These are phyloP conservation scores for Sinocyclocheilus anshuiensis DNA, from an alignment of 2,113 vertebrate species.

Conservation along the genomic window DNA sequence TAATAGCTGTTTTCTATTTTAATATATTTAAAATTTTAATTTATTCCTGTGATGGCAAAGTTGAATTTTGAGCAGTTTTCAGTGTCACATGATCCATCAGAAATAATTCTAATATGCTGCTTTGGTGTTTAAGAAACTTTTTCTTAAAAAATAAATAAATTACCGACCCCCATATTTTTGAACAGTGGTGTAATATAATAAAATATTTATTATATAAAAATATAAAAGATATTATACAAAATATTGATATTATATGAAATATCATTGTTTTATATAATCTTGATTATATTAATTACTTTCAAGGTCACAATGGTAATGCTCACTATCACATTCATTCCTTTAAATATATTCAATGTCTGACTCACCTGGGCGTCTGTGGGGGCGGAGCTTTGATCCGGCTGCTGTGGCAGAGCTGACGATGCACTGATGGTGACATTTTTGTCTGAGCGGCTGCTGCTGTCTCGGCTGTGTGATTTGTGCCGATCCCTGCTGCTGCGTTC, in stretches of 20 bases:
- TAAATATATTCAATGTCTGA: neutral
- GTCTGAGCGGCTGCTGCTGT: conserved; percentile 85
- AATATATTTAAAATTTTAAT: too few species aligned
- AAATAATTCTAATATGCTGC: neutral
- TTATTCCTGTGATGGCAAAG: neutral
- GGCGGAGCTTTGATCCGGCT: conserved; percentile 79
- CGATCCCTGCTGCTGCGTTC: conserved; percentile 88
- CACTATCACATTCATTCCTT: neutral
- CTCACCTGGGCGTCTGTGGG: conserved; percentile 83
- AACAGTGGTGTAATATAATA: too few species aligned
- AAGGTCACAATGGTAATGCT: too few species aligned
- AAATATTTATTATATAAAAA: neutral
- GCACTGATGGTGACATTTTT: conserved; percentile 94
- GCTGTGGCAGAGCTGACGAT: conserved; percentile 83
- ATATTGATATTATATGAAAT: neutral
- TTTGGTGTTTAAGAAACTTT: neutral
- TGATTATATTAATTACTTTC: neutral
- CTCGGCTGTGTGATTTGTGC: conserved; percentile 90
- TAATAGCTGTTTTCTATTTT: too few species aligned
- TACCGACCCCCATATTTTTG: neutral
- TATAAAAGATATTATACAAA: neutral
- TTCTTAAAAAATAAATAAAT: too few species aligned
- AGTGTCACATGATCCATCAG: neutral
- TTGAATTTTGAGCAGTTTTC: neutral
- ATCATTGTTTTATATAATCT: too few species aligned